Conservation (phyloP, 1,140 invertebrate species). For the Zelostemma sp. region DNA sequence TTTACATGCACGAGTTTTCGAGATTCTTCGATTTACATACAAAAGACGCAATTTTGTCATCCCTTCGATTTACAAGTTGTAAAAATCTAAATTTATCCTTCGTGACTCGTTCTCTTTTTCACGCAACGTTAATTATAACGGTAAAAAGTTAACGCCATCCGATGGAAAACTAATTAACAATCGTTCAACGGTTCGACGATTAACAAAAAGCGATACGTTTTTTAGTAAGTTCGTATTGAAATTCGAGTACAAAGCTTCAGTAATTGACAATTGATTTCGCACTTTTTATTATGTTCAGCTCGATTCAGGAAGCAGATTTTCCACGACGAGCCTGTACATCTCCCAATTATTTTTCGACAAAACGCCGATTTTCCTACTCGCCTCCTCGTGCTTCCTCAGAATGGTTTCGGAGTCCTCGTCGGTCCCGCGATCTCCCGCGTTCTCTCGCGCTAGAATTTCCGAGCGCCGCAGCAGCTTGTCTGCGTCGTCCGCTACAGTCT, state of each 20-base stretch:
- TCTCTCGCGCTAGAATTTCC: too few species aligned
- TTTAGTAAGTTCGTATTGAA: too few species aligned
- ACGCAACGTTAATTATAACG: too few species aligned
- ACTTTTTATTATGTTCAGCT: neutral
- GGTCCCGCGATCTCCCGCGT: too few species aligned
- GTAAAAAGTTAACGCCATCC: too few species aligned
- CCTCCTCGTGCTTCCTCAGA: slow-evolving; percentile 51
- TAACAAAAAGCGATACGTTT: too few species aligned
- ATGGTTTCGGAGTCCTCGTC: slow-evolving; percentile 51
- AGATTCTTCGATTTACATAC: neutral
- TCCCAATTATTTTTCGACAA: slow-evolving; percentile 69
- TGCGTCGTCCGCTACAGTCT: slow-evolving; percentile 48
- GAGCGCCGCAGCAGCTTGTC: too few species aligned
- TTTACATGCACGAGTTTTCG: neutral
- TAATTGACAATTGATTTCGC: neutral
- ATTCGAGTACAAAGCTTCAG: too few species aligned
- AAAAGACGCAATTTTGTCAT: slow-evolving; percentile 1
- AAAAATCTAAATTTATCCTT: too few species aligned
- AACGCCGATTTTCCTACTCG: slow-evolving; percentile 62
- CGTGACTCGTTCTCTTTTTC: too few species aligned
- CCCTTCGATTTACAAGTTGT: neutral
- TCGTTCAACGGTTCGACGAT: too few species aligned
- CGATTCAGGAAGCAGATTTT: slow-evolving; percentile 49
- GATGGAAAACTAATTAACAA: too few species aligned
- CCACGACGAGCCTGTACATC: slow-evolving; percentile 69